Evolutionary conservation across 2,797 vertebrate species (phyloP).

Genomic region (Myotis planiceps): DNA sequence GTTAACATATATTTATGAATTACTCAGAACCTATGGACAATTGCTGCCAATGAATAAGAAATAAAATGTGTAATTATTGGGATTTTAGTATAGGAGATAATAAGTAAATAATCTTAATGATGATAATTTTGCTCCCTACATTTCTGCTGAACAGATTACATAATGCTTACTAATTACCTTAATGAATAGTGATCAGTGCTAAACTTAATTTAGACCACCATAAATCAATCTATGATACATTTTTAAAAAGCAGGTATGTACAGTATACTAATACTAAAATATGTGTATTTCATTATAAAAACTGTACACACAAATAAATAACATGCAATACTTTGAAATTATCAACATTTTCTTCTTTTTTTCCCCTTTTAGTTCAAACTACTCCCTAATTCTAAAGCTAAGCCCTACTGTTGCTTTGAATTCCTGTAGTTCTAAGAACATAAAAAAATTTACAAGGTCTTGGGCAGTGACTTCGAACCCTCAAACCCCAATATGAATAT

Average conservation of each 20-base stretch:
- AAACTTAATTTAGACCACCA: slow-evolving; percentile 22
- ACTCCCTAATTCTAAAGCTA: neutral
- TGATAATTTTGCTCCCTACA: neutral
- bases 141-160: slow-evolving; percentile 8
- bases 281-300: slow-evolving; percentile 4
- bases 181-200: slow-evolving; percentile 44
- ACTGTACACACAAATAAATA: neutral
- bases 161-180: slow-evolving; percentile 27
- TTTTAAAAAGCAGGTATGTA: neutral
- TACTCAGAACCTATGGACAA: neutral
- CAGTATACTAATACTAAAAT: neutral
- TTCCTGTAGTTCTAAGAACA: neutral
- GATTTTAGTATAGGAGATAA: neutral
- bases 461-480: neutral
- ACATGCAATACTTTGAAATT: neutral
- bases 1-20: neutral
- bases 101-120: neutral
- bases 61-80: neutral
- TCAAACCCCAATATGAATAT: neutral
- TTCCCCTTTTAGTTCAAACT: neutral
- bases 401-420: neutral
- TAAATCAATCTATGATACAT: neutral
- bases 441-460: neutral
- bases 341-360: neutral
- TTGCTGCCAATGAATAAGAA: slow-evolving; percentile 31